phyloP scores from a whole-genome alignment of 2,113 vertebrate genomes.

The Naja naja region DNA sequence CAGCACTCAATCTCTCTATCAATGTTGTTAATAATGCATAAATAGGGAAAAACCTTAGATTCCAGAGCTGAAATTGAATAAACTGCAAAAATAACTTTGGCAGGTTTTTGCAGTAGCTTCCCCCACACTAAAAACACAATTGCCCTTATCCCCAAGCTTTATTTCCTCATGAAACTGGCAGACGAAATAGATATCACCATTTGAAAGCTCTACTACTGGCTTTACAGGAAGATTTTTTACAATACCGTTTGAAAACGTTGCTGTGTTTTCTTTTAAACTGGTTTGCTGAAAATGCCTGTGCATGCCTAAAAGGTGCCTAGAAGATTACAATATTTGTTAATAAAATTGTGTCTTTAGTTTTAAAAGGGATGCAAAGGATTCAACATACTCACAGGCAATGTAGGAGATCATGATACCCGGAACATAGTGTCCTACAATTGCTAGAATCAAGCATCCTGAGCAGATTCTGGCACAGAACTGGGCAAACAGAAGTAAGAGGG shows the following conservation, averaged over 20 bases:
- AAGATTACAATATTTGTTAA: constrained; percentile 12
- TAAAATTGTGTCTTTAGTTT: constrained; percentile 10
- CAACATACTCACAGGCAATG: constrained; percentile 87
- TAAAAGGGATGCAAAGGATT: constrained; percentile 21
- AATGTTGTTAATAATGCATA: not conserved
- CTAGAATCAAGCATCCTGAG: constrained; percentile 83
- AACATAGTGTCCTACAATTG: constrained; percentile 91
- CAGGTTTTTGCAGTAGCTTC: not conserved
- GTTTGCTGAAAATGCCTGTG: not conserved
- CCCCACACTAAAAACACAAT: not conserved
- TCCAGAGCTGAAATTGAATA: not conserved
- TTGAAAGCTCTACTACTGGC: constrained; percentile 38
- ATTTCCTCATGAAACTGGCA: not conserved
- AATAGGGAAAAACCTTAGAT: not conserved
- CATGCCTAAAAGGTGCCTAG: not conserved
- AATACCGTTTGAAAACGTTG: not conserved
- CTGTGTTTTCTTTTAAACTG: not conserved
- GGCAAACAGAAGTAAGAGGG: constrained; percentile 40
- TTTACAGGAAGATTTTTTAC: constrained; percentile 6
- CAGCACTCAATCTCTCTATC: not conserved
- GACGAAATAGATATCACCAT: not conserved
- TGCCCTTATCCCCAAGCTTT: not conserved
- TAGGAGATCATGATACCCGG: constrained; percentile 99
- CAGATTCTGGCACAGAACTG: constrained; percentile 94
- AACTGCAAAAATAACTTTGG: not conserved